Base-by-base conservation (phyloP, 2,797 vertebrate genomes). In the Megaceryle alcyon region DNA sequence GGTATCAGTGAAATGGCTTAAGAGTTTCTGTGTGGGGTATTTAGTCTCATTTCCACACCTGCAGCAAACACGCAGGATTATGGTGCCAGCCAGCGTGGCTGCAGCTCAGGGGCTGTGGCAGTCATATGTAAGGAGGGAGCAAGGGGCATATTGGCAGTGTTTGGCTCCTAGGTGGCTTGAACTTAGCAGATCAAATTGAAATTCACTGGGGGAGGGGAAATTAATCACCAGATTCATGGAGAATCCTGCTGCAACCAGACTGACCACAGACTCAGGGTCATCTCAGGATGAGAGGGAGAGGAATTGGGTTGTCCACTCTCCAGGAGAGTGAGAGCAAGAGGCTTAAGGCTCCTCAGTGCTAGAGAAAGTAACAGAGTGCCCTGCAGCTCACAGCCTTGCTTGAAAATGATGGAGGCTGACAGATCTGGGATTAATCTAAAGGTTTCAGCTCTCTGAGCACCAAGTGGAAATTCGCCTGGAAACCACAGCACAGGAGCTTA, bases 351-450 rank as follows among this genome's bases (percentile, higher is more conserved):
- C 41, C 86, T 96, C 78, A 72, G 65, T 49, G 61, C 78, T 86
- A 76, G 60, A 78, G 91, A 97, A 97, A 97, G 95, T 90, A 90
- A 61, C 56, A 0, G 60, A 65, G 77, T 94, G 61, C 90, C 90
- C 92, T 46, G 93, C 64, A 96, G 95, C 94, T 97, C 82, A 71
- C 51, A 93, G 82, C 83, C 82, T 79, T 82, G 46, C 39, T 80
- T 86, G 97, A 97, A 95, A 85, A 64, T 96, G 95, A 97, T 95
- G 88, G 97, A 96, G 96, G 69, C 90, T 95, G 97, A 97, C 97
- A 97, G 97, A 96, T 95, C 94, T 94, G 81, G 95, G 94, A 97
- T 97, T 97, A 96, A 97, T 96, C 63, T 96, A 92, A 97, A 98
- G 92, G 93, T 96, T 98, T 96, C 93, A 60, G 94, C 71, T 97